Conservation (phyloP, 2,888 invertebrate species). For the Psylliodes chrysocephalus region DNA sequence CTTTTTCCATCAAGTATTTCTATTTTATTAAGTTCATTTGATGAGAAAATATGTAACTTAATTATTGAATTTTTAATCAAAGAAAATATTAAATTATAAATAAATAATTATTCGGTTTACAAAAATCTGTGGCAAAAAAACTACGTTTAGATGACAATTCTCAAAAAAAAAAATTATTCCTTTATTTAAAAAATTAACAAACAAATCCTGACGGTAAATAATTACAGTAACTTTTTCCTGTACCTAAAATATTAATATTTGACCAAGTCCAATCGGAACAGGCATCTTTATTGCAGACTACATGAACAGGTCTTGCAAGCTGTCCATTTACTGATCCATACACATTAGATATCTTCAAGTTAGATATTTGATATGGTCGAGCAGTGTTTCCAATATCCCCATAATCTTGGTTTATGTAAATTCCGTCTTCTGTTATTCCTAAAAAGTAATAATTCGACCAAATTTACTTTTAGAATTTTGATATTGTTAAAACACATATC, state of each 20-base stretch:
- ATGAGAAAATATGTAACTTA: too few relatives aligned
- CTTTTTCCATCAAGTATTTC: too few relatives aligned
- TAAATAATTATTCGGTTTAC: too few relatives aligned
- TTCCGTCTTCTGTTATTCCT: constrained; percentile 22
- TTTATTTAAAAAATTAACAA: constrained; percentile 12
- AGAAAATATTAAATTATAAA: too few relatives aligned
- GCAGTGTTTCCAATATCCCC: constrained; percentile 18
- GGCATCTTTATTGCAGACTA: constrained; percentile 19
- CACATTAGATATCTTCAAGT: constrained; percentile 20
- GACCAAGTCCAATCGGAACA: constrained; percentile 34
- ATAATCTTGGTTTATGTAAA: constrained; percentile 30
- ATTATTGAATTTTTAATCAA: too few relatives aligned
- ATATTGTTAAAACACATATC: too few relatives aligned
- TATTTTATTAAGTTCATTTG: too few relatives aligned
- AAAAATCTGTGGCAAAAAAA: too few relatives aligned
- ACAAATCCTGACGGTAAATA: constrained; percentile 25
- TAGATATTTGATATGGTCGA: constrained; percentile 6
- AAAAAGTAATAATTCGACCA: too few relatives aligned
- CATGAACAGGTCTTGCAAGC: constrained; percentile 13
- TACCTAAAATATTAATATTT: constrained; percentile 21
- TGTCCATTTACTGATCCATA: constrained; percentile 22
- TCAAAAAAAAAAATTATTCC: too few relatives aligned
- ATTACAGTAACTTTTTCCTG: constrained; percentile 26
- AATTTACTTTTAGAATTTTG: too few relatives aligned
- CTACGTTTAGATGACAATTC: too few relatives aligned